These are phyloP conservation scores for Champsocephalus esox DNA, from an alignment of 2,797 vertebrate genomes.

Conservation along the genomic window DNA sequence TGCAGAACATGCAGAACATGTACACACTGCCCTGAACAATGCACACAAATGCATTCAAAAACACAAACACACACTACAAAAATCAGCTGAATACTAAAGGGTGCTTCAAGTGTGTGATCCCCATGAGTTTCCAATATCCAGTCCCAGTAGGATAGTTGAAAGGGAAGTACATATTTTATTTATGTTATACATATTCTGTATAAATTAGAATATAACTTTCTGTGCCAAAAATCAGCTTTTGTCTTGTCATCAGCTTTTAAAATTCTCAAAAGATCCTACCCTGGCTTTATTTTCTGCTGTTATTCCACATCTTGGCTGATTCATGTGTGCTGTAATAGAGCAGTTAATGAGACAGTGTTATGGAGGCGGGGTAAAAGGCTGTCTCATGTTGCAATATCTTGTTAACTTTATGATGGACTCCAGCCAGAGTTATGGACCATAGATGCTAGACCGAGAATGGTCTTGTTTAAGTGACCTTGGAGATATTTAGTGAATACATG, in stretches of 20 bases:
- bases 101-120: conserved; percentile 1
- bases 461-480: conserved; percentile 33
- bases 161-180: not conserved
- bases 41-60: conserved; percentile 1
- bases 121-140: not conserved
- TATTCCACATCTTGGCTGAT: conserved; percentile 1
- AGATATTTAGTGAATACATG: conserved; percentile 25
- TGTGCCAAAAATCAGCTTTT: not conserved
- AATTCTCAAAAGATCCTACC: not conserved
- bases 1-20: conserved; percentile 21
- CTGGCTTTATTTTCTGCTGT: conserved; percentile 3
- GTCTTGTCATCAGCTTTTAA: not conserved
- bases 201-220: not conserved
- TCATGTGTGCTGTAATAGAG: conserved; percentile 14
- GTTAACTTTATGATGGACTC: conserved; percentile 45
- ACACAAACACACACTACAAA: conserved; percentile 8
- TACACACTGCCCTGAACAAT: not conserved
- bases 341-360: conserved; percentile 22
- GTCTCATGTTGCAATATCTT: conserved; percentile 48
- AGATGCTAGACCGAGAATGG: conserved; percentile 27
- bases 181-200: not conserved
- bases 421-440: conserved; percentile 53
- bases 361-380: conserved; percentile 31
- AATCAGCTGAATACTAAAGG: conserved; percentile 13
- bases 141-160: not conserved